A percentile compares a stretch with the other conserved stretches of the same genome.
Evolutionary conservation across 2,113 vertebrate genomes (phyloP).

Genomic region (Coracopsis vasa): DNA sequence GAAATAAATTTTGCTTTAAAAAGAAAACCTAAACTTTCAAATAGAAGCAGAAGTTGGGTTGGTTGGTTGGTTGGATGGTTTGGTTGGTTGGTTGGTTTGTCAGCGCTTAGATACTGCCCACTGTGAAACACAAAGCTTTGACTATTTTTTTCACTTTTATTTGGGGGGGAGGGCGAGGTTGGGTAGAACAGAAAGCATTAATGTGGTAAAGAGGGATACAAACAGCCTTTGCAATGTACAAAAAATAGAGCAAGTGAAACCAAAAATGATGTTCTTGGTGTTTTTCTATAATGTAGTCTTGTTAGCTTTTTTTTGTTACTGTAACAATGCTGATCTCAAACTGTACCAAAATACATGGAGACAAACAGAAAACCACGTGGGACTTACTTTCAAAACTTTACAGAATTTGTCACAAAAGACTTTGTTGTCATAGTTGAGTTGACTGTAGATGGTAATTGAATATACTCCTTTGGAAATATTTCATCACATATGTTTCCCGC

Average conservation of each 20-base stretch:
- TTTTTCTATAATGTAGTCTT: conserved; percentile 99
- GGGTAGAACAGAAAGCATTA: conserved; percentile 81
- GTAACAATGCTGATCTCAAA: conserved; percentile 99
- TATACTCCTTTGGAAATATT: conserved; percentile 99
- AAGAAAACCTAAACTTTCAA: conserved; percentile 73
- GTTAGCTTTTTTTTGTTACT: conserved; percentile 99
- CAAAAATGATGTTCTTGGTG: conserved; percentile 99
- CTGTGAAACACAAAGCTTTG: conserved; percentile 89
- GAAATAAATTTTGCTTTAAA: conserved; percentile 81
- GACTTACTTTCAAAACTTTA: conserved; percentile 96
- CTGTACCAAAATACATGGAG: conserved; percentile 99
- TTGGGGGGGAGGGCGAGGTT: conserved; percentile 76
- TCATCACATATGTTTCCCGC: conserved; percentile 99
- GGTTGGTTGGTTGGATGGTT: conserved; percentile 26
- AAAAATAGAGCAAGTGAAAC: conserved; percentile 99
- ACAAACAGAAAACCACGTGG: conserved; percentile 89
- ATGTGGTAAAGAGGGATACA: conserved; percentile 86
- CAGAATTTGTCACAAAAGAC: conserved; percentile 94
- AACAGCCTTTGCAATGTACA: conserved; percentile 99
- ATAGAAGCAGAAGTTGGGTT: conserved; percentile 73
- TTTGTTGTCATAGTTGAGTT: conserved; percentile 99
- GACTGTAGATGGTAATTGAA: conserved; percentile 99
- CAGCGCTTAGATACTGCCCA: conserved; percentile 87
- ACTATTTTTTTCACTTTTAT: conserved; percentile 71
- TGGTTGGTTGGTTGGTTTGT: conserved; percentile 53